Conservation (phyloP, 2,888 invertebrate genomes). For the Drosophila rubida region DNA sequence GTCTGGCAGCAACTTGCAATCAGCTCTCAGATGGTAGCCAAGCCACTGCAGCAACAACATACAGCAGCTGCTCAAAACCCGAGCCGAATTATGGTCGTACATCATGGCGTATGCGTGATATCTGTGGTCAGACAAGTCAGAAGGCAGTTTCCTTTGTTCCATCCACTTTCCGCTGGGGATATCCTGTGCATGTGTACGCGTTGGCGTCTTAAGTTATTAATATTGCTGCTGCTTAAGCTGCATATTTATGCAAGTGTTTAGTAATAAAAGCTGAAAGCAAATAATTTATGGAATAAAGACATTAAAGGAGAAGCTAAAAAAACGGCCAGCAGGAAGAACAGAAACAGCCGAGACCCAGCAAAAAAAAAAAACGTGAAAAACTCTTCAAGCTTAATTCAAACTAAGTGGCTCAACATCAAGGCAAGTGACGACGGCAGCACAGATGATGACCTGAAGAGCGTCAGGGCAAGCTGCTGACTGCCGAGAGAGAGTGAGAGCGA, state of each 20-base stretch:
- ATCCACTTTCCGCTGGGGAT: not conserved
- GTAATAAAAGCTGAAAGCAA: slow-evolving; percentile 41
- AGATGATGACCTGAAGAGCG: slow-evolving; percentile 63
- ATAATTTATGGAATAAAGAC: slow-evolving; percentile 64
- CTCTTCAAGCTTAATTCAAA: slow-evolving; percentile 64
- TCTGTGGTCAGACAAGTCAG: slow-evolving; percentile 37
- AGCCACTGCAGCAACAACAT: not conserved
- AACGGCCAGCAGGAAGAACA: slow-evolving; percentile 26
- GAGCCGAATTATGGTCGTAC: slow-evolving; percentile 25
- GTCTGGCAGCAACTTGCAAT: slow-evolving; percentile 4
- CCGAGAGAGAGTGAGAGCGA: not conserved
- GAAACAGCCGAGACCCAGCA: slow-evolving; percentile 13
- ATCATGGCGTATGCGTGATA: slow-evolving; percentile 67
- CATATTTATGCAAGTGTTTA: slow-evolving; percentile 69
- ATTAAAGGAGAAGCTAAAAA: slow-evolving; percentile 34
- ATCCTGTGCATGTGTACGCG: slow-evolving; percentile 31
- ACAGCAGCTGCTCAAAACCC: slow-evolving; percentile 15
- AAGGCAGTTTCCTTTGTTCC: slow-evolving; percentile 8
- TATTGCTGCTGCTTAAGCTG: slow-evolving; percentile 46
- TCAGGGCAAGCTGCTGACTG: slow-evolving; percentile 24
- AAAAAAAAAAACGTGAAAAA: slow-evolving; percentile 42
- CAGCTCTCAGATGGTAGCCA: slow-evolving; percentile 11
- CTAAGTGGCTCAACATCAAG: slow-evolving; percentile 71
- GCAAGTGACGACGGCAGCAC: slow-evolving; percentile 65
- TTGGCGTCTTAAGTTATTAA: slow-evolving; percentile 36